Evolutionary conservation across 2,797 vertebrate species (phyloP).

Genomic region (Propithecus deckenii): DNA sequence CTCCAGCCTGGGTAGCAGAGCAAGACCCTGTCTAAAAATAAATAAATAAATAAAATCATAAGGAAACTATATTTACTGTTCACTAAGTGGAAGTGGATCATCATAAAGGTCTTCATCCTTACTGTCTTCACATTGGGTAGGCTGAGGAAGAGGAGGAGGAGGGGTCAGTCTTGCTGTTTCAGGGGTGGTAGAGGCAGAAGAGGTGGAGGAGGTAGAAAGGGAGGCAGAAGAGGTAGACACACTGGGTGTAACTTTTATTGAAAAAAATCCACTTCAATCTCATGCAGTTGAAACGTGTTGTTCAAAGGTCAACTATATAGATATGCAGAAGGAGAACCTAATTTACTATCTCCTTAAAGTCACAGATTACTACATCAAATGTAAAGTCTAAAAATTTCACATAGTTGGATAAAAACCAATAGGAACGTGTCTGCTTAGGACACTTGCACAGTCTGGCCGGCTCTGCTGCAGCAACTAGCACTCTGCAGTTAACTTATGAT

Average conservation of each 20-base stretch:
- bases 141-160: neutral
- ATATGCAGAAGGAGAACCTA: neutral
- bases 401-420: neutral
- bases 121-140: neutral
- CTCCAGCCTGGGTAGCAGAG: too few relatives aligned
- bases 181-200: neutral
- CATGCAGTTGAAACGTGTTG: neutral
- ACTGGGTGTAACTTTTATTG: neutral
- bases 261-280: neutral
- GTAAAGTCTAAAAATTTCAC: neutral
- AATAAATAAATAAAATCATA: neutral
- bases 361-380: conserved; percentile 35
- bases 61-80: neutral
- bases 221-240: neutral
- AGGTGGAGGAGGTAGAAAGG: neutral
- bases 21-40: too few relatives aligned
- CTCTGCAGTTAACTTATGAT: neutral
- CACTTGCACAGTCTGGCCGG: neutral
- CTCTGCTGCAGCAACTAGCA: neutral
- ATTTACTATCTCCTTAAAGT: neutral
- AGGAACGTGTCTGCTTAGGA: neutral
- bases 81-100: neutral
- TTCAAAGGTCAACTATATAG: neutral
- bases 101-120: neutral
- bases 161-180: too few relatives aligned